Base-by-base conservation (phyloP, 2,797 vertebrate species). In the Takifugu rubripes region DNA sequence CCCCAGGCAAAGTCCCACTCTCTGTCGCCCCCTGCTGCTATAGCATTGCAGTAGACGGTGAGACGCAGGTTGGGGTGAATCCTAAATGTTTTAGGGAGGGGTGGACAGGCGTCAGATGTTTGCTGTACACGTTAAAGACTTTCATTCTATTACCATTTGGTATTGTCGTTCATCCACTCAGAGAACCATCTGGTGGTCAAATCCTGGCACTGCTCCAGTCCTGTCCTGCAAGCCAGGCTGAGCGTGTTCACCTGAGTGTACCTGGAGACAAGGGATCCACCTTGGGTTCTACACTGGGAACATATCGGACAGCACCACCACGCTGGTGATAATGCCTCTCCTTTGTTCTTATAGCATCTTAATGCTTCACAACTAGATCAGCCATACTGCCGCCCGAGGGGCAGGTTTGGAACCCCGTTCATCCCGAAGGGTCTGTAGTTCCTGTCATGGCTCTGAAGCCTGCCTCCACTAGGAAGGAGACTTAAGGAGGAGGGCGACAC, bases 1-100 rank as follows among this genome's bases (percentile, higher is more conserved):
- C 0, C 0, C 95, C 93, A 98, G 29, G 87, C 87, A 55, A 97
- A 97, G 4, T 94, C 0, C 97, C 97, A 99, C 72, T 94, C 92
- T 0, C 1, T 3, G 47, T 72, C 83, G 0, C 87, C 91, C 0
- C 95, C 96, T 1, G 79, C 83, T 56, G 93, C 86, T 0, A 98
- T 93, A 7, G 92, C 93, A 0, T 83, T 93, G 83, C 97, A 98
- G 89, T 98, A 99, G 56, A 97, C 82, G 0, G 91, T 75, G 14
- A 92, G 90, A 16, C 95, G 93, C 73, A 97, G 85, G 79, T 98
- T 98, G 45, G 94, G 66, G 2, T 90, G 49, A 66, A 99, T 94
- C 27, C 96, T 99, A 75, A 6, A 17, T 3, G 49, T 21, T 21
- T 21, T 21, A 21, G 17, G 17, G 17, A 21, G 17, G 17, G 17